phyloP scores from a whole-genome alignment of 2,888 invertebrate genomes.

The Erpobdella octoculata region DNA sequence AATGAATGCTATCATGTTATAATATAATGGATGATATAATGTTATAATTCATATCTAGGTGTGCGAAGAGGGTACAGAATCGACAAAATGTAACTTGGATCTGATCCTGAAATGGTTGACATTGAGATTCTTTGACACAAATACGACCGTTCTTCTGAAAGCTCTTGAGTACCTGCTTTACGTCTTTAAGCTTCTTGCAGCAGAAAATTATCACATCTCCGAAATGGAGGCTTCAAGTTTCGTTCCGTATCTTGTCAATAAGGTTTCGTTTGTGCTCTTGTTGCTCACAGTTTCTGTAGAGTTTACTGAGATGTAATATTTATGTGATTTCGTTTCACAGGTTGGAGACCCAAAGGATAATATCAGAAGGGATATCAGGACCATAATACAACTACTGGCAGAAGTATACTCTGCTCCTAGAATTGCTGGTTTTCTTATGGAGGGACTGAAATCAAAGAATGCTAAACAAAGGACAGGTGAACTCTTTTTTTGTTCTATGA shows the following conservation, averaged over 20 bases:
- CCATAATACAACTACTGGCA: slow-evolving; percentile 74
- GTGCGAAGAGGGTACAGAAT: slow-evolving; percentile 52
- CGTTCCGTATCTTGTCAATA: slow-evolving; percentile 84
- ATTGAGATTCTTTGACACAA: slow-evolving; percentile 92
- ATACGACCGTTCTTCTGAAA: slow-evolving; percentile 89
- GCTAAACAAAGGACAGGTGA: slow-evolving; percentile 82
- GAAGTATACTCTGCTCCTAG: slow-evolving; percentile 76
- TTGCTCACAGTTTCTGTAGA: neutral
- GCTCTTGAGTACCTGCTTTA: slow-evolving; percentile 81
- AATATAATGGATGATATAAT: too few relatives aligned
- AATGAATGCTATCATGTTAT: too few relatives aligned
- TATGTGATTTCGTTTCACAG: too few relatives aligned
- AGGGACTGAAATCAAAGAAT: slow-evolving; percentile 91
- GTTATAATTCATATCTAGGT: slow-evolving; percentile 21
- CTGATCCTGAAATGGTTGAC: slow-evolving; percentile 92
- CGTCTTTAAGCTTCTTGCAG: slow-evolving; percentile 71
- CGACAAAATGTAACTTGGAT: slow-evolving; percentile 81
- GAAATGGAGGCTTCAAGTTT: slow-evolving; percentile 87
- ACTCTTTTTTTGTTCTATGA: too few relatives aligned
- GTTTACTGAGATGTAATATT: neutral
- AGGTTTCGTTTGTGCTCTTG: too few relatives aligned
- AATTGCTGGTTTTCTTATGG: slow-evolving; percentile 81
- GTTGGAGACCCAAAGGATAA: slow-evolving; percentile 91
- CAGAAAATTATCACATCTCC: slow-evolving; percentile 72
- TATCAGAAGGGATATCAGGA: slow-evolving; percentile 78